Evolutionary conservation across 2,888 invertebrate species (phyloP), one percentile per base, ranked within the genome.

Genomic region (Amphipoea lucens): DNA sequence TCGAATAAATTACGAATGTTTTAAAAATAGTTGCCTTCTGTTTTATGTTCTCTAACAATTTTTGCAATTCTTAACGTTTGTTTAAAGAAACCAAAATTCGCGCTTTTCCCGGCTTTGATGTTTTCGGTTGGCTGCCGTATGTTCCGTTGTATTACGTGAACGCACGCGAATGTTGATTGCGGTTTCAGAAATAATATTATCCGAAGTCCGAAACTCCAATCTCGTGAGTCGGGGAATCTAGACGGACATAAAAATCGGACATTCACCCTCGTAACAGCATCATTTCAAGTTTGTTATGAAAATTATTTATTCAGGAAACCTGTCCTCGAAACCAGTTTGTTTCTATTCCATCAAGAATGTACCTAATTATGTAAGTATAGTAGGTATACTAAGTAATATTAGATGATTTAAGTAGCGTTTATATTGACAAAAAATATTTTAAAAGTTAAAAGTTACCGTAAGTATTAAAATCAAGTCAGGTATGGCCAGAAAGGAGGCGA

Each of bases 251-350:
- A 84, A 91, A 91, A 89, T 90, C 90, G 90, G 90, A 75, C 91
- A 76, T 91, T 93, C 89, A 92, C 90, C 90, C 78, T 83, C 74
- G 76, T 87, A 90, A 79, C 67, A 69, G n/a, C 40, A 60, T 40
- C 11, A 75, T 57, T 83, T 85, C 86, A 77, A 77, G 73, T 69
- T 72, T 76, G 54, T 81, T 74, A 73, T 51, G 74, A 76, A 86
- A 77, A 76, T 83, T 62, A 84, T 81, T 84, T 66, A 74, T 79
- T 83, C 84, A 75, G 81, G 84, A 78, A 85, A 88, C 83, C n/a
- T 51, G 87, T 84, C 75, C 69, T 67, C 78, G 45, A 76, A 86
- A 84, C 74, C 51, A 4, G 87, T 76, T 77, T 76, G 42, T 70
- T 65, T 66, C 29, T 78, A 76, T 72, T 86, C 72, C 42, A 73